Conservation (phyloP, 1,140 invertebrate species). For the Nephila pilipes region DNA sequence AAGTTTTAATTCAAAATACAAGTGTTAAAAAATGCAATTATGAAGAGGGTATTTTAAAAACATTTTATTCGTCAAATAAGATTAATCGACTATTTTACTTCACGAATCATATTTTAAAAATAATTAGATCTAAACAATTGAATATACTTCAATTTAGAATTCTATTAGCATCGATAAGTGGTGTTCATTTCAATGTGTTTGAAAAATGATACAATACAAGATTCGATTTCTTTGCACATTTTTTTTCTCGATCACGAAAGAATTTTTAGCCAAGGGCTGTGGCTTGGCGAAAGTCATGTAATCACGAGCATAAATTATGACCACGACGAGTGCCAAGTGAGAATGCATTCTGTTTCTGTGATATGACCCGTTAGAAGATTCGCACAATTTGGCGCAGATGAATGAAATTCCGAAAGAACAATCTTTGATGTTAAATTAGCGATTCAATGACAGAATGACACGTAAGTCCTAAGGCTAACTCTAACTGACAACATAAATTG, state of each 20-base stretch:
- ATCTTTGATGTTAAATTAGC: conserved; percentile 37
- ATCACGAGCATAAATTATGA: not conserved
- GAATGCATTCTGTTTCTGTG: not conserved
- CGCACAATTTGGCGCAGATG: not conserved
- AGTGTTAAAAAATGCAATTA: too few relatives aligned
- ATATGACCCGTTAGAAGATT: not conserved
- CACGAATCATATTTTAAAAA: too few relatives aligned
- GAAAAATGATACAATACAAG: not conserved
- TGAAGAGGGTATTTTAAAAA: too few relatives aligned
- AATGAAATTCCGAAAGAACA: not conserved
- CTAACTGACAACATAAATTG: conserved; percentile 8
- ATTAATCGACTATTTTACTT: too few relatives aligned
- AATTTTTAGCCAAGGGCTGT: not conserved
- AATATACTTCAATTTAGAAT: too few relatives aligned
- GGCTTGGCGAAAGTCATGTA: not conserved
- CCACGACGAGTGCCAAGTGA: not conserved
- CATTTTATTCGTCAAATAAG: too few relatives aligned
- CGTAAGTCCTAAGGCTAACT: not conserved
- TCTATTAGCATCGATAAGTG: too few relatives aligned
- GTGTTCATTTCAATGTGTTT: not conserved
- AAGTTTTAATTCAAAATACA: too few relatives aligned
- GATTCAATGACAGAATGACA: conserved; percentile 34
- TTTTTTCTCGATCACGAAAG: not conserved
- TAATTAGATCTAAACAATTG: too few relatives aligned
- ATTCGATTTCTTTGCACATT: not conserved